Evolutionary conservation across 2,797 vertebrate species (phyloP), one percentile per base, ranked within the genome.

Genomic region (Lepilemur septentrionalis): DNA sequence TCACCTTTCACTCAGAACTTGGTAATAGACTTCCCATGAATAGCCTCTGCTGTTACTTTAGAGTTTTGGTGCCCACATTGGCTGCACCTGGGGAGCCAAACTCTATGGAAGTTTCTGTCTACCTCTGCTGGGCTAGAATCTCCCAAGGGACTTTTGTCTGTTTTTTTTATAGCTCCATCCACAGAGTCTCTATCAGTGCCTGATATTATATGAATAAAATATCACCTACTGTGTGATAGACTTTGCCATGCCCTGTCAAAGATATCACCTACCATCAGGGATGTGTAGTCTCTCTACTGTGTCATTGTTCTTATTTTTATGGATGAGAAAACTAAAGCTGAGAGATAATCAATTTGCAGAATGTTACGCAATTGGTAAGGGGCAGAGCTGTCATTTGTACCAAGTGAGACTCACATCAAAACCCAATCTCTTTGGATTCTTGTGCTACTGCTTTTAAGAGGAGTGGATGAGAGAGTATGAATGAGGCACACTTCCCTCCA

Each of bases 321-420:
- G 59, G 52, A 52, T 65, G 65, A 93, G 72, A 46, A 76, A 84
- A 81, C 43, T 3, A 18, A 78, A 13, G 4, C 43, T n/a, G 20
- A 65, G 84, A 69, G 52, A 50, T 79, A 52, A 63, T 46, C 76
- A 46, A 83, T 41, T 61, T 84, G 25, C 30, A 87, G 65, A 72
- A 35, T 14, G 46, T 81, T 79, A 63, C 0, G 3, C 48, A n/a
- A 11, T n/a, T 52, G 35, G 22, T 55, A 80, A 93, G 59, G 20
- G 32, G 52, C 28, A 8, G 75, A 76, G 22, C 82, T 94, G n/a
- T 84, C 41, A 43, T 82, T 7, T 57, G 13, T 41, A 63, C 25
- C 14, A 32, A 80, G 35, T 30, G 38, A 70, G 48, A 13, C 43
- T 84, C 35, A 73, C 3, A 43, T 43, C 61, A 22, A 75, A 82